A percentile compares a stretch with the other conserved stretches of the same genome.
These are phyloP conservation scores for Hemitrygon akajei DNA, from an alignment of 2,797 vertebrate species.

Conservation along the genomic window DNA sequence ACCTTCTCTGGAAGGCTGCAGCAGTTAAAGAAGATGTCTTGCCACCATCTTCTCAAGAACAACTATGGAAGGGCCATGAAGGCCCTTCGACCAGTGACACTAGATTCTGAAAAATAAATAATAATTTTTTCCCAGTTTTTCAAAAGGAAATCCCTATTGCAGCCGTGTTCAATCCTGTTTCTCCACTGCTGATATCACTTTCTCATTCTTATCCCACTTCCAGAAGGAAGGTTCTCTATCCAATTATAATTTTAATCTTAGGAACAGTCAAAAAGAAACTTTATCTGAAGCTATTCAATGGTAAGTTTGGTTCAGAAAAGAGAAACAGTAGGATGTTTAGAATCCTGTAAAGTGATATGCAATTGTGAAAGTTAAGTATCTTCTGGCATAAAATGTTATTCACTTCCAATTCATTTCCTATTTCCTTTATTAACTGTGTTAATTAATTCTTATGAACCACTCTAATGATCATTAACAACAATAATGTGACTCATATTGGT, in stretches of 20 bases:
- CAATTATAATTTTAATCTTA: too few species aligned
- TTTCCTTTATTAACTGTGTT: neutral
- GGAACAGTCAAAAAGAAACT: neutral
- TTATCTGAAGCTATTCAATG: neutral
- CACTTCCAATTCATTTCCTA: neutral
- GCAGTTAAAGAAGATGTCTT: too few species aligned
- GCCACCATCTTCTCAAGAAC: too few species aligned
- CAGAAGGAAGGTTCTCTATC: too few species aligned
- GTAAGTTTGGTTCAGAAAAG: neutral
- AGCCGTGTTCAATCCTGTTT: neutral
- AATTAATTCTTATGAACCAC: neutral
- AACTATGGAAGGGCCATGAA: too few species aligned
- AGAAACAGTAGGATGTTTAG: neutral
- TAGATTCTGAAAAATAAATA: too few species aligned
- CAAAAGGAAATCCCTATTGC: neutral
- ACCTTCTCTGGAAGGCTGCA: too few species aligned
- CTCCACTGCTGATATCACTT: neutral
- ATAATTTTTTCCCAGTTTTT: neutral
- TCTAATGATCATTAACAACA: neutral
- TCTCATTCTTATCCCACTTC: too few species aligned
- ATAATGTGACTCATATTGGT: neutral
- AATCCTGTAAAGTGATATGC: neutral
- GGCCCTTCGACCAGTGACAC: too few species aligned
- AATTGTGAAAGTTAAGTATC: neutral
- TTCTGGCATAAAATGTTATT: neutral